These are phyloP conservation scores for Sisyra nigra DNA, from an alignment of 2,888 invertebrate genomes.

Conservation along the genomic window DNA sequence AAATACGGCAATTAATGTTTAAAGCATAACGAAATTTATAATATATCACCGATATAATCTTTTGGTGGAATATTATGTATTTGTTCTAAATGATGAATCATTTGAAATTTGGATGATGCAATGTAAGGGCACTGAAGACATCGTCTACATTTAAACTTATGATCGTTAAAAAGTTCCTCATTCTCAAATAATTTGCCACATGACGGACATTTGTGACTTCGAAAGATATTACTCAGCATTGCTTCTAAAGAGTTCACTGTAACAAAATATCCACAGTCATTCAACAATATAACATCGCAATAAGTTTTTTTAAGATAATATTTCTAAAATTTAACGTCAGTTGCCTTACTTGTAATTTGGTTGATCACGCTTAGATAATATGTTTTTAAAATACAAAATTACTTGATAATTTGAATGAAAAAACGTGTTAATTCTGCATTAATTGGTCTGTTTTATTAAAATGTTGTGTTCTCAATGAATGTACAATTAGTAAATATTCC, in stretches of 20 bases:
- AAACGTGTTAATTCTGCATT: neutral
- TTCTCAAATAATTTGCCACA: slow-evolving; percentile 8
- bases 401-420: no score
- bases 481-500: neutral
- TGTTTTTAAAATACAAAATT: neutral
- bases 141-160: slow-evolving; percentile 3
- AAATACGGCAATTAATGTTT: no score
- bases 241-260: slow-evolving; percentile 7
- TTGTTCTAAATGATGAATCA: slow-evolving; percentile 3
- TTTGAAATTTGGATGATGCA: neutral
- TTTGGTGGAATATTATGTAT: neutral
- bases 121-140: slow-evolving; percentile 6
- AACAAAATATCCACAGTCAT: slow-evolving; percentile 1
- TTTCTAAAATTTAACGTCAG: neutral
- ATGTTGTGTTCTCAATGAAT: no score
- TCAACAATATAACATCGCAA: neutral
- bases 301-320: neutral
- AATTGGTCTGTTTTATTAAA: neutral
- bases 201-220: slow-evolving; percentile 6
- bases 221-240: slow-evolving; percentile 6
- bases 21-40: no score
- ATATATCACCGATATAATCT: no score
- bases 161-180: slow-evolving; percentile 5
- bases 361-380: no score
- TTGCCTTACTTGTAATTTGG: neutral